A percentile compares a stretch with the other conserved stretches of the same genome.
These are phyloP conservation scores for Gnathonemus longibarbis DNA, from an alignment of 2,113 vertebrate species.

Conservation along the genomic window DNA sequence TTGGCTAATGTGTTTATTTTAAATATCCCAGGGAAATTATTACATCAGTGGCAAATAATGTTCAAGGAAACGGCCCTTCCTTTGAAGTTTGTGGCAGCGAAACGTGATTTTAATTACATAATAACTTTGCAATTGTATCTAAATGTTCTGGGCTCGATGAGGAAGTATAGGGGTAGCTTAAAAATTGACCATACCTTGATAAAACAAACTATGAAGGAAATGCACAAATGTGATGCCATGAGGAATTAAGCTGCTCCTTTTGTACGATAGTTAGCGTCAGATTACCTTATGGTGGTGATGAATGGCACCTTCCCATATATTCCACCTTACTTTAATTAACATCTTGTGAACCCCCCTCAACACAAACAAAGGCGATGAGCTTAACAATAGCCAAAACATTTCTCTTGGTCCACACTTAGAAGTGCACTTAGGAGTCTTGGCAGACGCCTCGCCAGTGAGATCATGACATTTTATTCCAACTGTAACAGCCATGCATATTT, in stretches of 20 bases:
- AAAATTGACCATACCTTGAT: slow-evolving; percentile 64
- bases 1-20: slow-evolving; percentile 94
- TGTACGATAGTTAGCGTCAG: slow-evolving; percentile 38
- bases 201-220: slow-evolving; percentile 69
- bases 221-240: slow-evolving; percentile 47
- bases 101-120: slow-evolving; percentile 86
- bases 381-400: slow-evolving; percentile 50
- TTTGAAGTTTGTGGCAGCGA: slow-evolving; percentile 75
- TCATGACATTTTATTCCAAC: slow-evolving; percentile 26
- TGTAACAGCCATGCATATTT: slow-evolving; percentile 27
- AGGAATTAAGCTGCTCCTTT: slow-evolving; percentile 40
- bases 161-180: slow-evolving; percentile 73
- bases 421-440: slow-evolving; percentile 27
- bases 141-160: slow-evolving; percentile 73
- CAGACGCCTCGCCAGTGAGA: slow-evolving; percentile 41
- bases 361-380: slow-evolving; percentile 37
- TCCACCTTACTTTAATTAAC: slow-evolving; percentile 52
- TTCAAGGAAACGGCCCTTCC: slow-evolving; percentile 53
- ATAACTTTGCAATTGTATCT: slow-evolving; percentile 87
- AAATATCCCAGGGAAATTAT: slow-evolving; percentile 91
- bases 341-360: slow-evolving; percentile 36
- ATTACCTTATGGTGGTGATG: slow-evolving; percentile 39
- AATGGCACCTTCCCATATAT: slow-evolving; percentile 46
- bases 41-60: slow-evolving; percentile 82
- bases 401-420: slow-evolving; percentile 32